Conservation (phyloP, 2,113 vertebrate genomes). For the Rutilus rutilus region DNA sequence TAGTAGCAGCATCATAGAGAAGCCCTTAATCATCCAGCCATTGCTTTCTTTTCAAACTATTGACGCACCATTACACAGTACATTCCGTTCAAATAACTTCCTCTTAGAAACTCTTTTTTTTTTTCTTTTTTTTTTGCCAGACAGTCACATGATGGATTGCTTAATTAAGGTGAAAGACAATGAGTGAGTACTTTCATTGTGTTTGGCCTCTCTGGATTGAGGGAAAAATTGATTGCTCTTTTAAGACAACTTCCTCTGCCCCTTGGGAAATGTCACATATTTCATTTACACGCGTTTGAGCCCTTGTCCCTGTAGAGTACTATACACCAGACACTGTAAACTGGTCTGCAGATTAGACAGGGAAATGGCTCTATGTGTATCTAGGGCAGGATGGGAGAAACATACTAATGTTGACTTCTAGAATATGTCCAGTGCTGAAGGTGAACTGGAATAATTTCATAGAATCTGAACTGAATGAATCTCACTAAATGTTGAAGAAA, state of each 20-base stretch:
- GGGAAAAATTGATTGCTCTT: conserved; percentile 71
- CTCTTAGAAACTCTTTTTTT: conserved; percentile 57
- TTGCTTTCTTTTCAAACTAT: neutral
- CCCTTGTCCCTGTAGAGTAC: conserved; percentile 44
- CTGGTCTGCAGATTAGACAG: neutral
- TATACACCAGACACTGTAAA: conserved; percentile 12
- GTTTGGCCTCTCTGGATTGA: conserved; percentile 73
- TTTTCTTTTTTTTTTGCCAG: conserved; percentile 59
- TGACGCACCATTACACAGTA: neutral
- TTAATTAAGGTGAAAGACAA: conserved; percentile 79
- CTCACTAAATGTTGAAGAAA: neutral
- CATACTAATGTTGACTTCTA: neutral
- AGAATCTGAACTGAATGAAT: neutral
- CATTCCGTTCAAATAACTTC: neutral
- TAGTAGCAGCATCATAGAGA: neutral
- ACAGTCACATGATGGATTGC: conserved; percentile 76
- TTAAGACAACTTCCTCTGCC: conserved; percentile 67
- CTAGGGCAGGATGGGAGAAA: conserved; percentile 8
- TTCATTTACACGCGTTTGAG: conserved; percentile 59
- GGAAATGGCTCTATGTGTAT: neutral
- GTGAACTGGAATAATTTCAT: neutral
- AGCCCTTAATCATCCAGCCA: no score
- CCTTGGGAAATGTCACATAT: conserved; percentile 72
- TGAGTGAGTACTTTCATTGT: conserved; percentile 78
- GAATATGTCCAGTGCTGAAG: neutral